Conservation (phyloP, 2,888 invertebrate species). For the Ceriagrion tenellum region DNA sequence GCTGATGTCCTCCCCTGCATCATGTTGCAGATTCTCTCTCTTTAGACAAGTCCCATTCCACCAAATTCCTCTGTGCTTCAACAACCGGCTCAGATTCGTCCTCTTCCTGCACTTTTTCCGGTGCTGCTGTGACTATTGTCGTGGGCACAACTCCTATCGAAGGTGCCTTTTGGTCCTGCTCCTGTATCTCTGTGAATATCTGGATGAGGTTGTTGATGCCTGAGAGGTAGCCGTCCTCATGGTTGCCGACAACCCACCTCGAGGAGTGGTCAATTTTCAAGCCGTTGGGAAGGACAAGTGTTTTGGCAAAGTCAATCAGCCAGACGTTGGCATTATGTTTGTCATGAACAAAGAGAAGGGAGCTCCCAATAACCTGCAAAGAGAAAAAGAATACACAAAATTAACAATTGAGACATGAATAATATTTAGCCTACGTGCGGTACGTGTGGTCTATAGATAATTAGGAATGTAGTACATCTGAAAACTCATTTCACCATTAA, state of each 20-base stretch:
- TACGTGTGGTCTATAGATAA: no score
- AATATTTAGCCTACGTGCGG: no score
- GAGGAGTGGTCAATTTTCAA: constrained; percentile 88
- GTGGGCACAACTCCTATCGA: constrained; percentile 67
- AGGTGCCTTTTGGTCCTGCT: constrained; percentile 47
- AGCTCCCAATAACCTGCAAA: constrained; percentile 92
- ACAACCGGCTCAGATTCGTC: constrained; percentile 29
- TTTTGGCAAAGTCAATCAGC: constrained; percentile 99
- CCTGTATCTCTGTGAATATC: constrained; percentile 85
- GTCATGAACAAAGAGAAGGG: constrained; percentile 96
- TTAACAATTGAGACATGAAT: no score
- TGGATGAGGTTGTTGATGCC: constrained; percentile 94
- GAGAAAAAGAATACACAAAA: neutral
- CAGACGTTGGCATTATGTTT: constrained; percentile 92
- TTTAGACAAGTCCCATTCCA: constrained; percentile 22
- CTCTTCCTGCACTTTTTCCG: constrained; percentile 70
- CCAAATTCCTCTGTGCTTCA: neutral
- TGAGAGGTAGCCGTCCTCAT: constrained; percentile 96
- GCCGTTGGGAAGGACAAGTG: constrained; percentile 88
- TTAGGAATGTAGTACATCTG: no score
- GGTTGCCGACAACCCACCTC: constrained; percentile 94
- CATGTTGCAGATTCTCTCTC: constrained; percentile 47
- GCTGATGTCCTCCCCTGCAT: constrained; percentile 12
- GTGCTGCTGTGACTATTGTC: constrained; percentile 70
- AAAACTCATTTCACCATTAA: no score